phyloP scores from a whole-genome alignment of 2,113 vertebrate genomes.

The Psophia crepitans region DNA sequence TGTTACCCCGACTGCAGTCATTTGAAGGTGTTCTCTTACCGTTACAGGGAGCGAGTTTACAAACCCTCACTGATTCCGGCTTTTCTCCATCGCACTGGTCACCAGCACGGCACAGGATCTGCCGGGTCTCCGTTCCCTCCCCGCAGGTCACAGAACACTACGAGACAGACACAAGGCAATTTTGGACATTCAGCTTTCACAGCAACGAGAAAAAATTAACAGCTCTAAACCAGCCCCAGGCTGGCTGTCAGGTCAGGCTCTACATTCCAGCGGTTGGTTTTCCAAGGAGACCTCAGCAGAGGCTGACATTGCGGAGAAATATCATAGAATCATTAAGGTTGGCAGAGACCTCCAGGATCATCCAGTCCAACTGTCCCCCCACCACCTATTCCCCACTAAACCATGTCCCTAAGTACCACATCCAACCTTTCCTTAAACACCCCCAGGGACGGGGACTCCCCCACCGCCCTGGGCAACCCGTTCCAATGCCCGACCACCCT shows the following conservation, averaged over 20 bases:
- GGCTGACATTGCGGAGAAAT: accelerated
- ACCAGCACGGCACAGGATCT: slow-evolving; percentile 83
- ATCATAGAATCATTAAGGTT: too few relatives aligned
- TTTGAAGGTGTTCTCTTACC: slow-evolving; percentile 69
- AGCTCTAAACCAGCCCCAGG: background rate
- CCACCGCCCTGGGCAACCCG: too few relatives aligned
- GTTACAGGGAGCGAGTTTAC: slow-evolving; percentile 81
- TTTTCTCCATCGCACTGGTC: slow-evolving; percentile 86
- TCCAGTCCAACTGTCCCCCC: too few relatives aligned
- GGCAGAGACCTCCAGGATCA: too few relatives aligned
- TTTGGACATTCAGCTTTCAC: background rate
- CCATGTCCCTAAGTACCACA: too few relatives aligned
- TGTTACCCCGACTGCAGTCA: background rate
- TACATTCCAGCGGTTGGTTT: background rate
- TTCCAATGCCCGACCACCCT: too few relatives aligned
- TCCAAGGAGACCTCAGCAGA: background rate
- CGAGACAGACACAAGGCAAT: background rate
- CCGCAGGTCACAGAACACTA: slow-evolving; percentile 95
- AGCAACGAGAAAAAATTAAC: accelerated
- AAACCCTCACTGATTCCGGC: slow-evolving; percentile 77
- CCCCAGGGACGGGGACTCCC: too few relatives aligned
- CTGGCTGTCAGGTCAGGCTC: background rate
- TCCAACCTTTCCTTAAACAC: too few relatives aligned
- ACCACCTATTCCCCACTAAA: too few relatives aligned
- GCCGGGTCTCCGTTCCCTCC: slow-evolving; percentile 84